These are phyloP conservation scores for Neodiprion fabricii DNA, from an alignment of 1,140 invertebrate genomes.

Conservation along the genomic window DNA sequence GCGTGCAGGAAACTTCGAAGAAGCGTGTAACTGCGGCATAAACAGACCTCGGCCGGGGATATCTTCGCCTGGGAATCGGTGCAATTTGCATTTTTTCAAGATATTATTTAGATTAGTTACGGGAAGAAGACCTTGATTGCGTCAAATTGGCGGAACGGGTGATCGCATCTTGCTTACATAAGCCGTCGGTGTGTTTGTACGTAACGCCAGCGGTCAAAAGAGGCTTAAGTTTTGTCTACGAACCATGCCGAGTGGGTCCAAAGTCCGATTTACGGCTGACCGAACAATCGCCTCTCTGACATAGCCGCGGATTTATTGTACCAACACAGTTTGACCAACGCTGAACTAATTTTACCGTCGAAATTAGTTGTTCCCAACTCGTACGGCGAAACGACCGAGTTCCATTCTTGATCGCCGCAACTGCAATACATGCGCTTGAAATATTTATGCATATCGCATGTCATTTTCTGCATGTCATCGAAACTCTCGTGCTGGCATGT, in stretches of 20 bases:
- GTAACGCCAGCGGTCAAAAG: not conserved
- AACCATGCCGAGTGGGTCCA: not conserved
- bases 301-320: not conserved
- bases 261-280: not conserved
- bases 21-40: not conserved
- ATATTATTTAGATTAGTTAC: slow-evolving; percentile 27
- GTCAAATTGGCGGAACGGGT: slow-evolving; percentile 25
- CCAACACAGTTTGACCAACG: not conserved
- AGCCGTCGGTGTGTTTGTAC: not conserved
- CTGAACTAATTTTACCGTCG: not conserved
- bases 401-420: not conserved
- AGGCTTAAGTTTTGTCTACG: not conserved
- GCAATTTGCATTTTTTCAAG: slow-evolving; percentile 27
- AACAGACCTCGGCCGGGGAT: not conserved
- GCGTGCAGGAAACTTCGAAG: not conserved
- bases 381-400: not conserved
- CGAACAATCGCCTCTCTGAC: not conserved
- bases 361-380: not conserved
- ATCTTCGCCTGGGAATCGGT: slow-evolving; percentile 1
- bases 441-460: too few species aligned
- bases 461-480: too few species aligned
- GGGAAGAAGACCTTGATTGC: slow-evolving; percentile 26
- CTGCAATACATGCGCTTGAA: not conserved
- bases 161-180: slow-evolving; percentile 20
- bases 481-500: too few species aligned